Base-by-base conservation (phyloP, 2,113 vertebrate species). In the Stictonetta naevosa region DNA sequence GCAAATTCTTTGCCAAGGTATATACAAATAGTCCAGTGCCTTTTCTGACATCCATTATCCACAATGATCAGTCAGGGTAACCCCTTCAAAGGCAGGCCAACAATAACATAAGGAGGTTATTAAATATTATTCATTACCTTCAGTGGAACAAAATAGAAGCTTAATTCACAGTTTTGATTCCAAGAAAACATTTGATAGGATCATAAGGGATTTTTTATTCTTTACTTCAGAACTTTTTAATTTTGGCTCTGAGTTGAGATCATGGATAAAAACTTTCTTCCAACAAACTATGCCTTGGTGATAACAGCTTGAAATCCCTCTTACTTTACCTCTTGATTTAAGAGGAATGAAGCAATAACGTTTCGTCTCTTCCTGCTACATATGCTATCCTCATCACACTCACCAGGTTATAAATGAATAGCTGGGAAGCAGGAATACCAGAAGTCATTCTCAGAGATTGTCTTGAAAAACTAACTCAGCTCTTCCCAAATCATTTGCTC, bases 41-140 rank as follows among this genome's bases (percentile, higher is more conserved):
- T 95, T 88, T 88, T 88, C 83, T 96, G 94, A 94, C 94, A 96
- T 94, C 83, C 52, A 86, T 92, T 94, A 93, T 86, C 64, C 91
- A 48, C 1, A 1, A 56, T 94, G 94, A 91, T 80, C 80, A 60
- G 86, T 55, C 73, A 91, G 91, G 76, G 91, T 88, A 95, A 88
- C 83, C 91, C 69, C 63, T 88, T 67, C 80, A 93, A 64, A 84
- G 60, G 42, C 36, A 82, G 55, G 80, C 96, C 95, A 97, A 93
- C 46, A 96, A 92, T 78, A 97, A 96, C 86, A 94, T 72, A 86
- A 94, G 92, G 66, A 92, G 73, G 86, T 92, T 96, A 92, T 97
- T 96, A 96, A 96, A 93, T 95, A 97, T 93, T 92, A 95, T 95
- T 95, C 86, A 94, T 96, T 94, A 86, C 92, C 77, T 93, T 94